Evolutionary conservation across 2,888 invertebrate genomes (phyloP), one percentile per base, ranked within the genome.

Genomic region (Lamellibrachia columna): DNA sequence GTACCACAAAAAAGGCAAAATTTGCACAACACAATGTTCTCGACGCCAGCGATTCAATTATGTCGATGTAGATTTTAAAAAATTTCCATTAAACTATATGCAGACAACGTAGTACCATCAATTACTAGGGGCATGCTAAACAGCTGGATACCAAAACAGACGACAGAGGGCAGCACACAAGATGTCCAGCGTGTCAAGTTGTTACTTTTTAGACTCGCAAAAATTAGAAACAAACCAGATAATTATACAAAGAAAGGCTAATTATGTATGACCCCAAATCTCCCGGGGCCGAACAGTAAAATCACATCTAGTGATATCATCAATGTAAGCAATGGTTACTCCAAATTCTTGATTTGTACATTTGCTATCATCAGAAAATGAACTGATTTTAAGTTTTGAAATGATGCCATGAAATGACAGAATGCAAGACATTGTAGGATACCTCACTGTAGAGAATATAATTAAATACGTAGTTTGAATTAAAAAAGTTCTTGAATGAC

Each of bases 31-130:
- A 40, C 40, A 40, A 55, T 55, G 7, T 55, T 55, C n/a, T 75
- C 2, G 2, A 75, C n/a, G 15, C n/a, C 22, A 15, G 22, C 75
- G 75, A 75, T 22, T 75, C 55, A 55, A 55, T 55, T 55, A 55
- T 7, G 9, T 9, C 9, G 55, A 55, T 55, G 9, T 55, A 55
- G 1, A 55, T 55, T 9, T 55, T 3, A 1, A 1, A 55, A n/a
- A 75, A 6, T 22, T 3, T 15, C 0, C 40, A 40, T 40, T 40
- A 2, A 75, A 75, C 22, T 6, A 15, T 75, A n/a, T 75, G 75
- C 75, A 75, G 75, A 75, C 75, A 75, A 75, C 75, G n/a, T 15
- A 75, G 75, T 75, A 22, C 75, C 75, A 75, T 75, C 75, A 75
- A 75, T 75, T 75, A 4, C 75, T 6, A 75, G n/a, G 75, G 75